Percentiles rank a stretch among this genome's conserved stretches.
Conservation (phyloP, 2,797 vertebrate genomes). For the Onychomys arenicola region DNA sequence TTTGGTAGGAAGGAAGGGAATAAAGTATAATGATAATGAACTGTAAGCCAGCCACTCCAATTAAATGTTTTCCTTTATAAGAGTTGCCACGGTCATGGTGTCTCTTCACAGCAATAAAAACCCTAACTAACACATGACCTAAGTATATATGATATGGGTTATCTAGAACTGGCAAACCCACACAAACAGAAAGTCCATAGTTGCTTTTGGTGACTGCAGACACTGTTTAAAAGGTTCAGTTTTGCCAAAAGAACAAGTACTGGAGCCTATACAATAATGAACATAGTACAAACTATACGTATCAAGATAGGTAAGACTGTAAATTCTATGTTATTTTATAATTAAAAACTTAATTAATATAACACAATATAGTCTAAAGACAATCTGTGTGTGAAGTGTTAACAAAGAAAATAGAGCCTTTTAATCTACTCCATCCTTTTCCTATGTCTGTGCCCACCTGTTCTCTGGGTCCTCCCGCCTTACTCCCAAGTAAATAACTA, state of each 20-base stretch:
- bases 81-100: neutral
- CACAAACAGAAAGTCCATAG: neutral
- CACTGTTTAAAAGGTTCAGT: neutral
- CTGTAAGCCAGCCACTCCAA: neutral
- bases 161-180: neutral
- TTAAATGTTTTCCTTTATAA: neutral
- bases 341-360: conserved; percentile 28
- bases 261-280: neutral
- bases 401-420: conserved; percentile 21
- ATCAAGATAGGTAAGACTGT: neutral
- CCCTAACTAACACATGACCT: neutral
- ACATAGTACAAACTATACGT: neutral
- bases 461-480: neutral
- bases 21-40: too few species aligned
- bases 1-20: too few species aligned
- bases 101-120: neutral
- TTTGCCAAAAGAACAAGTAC: conserved; percentile 12
- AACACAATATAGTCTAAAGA: neutral
- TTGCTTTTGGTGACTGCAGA: neutral
- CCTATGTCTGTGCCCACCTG: neutral
- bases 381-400: neutral
- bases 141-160: neutral
- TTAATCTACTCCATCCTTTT: neutral
- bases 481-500: neutral
- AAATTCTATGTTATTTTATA: neutral